These are phyloP conservation scores for Danio albolineatus DNA, from an alignment of 2,797 vertebrate genomes.

Conservation along the genomic window DNA sequence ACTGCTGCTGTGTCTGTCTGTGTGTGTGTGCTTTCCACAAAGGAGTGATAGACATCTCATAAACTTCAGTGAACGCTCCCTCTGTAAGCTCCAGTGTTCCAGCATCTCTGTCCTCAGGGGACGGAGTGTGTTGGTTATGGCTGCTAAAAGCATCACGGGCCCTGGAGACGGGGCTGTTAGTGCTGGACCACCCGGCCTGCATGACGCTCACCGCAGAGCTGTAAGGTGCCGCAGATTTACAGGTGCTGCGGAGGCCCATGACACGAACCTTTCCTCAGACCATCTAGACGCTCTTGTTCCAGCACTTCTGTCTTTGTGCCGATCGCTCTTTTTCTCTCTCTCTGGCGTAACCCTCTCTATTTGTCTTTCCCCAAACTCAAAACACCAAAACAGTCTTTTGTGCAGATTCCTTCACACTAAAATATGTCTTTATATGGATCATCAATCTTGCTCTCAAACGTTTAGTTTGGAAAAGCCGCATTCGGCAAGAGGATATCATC, in stretches of 20 bases:
- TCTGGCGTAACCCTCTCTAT: conserved; percentile 69
- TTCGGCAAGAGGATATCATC: conserved; percentile 57
- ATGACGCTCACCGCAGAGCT: neutral
- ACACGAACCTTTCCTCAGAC: conserved; percentile 41
- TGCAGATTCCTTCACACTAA: conserved; percentile 78
- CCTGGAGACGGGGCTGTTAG: neutral
- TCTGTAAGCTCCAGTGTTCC: conserved; percentile 42
- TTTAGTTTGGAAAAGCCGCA: conserved; percentile 75
- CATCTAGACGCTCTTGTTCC: conserved; percentile 30
- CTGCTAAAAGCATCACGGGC: conserved; percentile 54
- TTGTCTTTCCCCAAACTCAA: conserved; percentile 69
- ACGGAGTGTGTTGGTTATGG: conserved; percentile 31
- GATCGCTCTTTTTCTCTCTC: conserved; percentile 6
- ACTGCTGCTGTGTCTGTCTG: neutral
- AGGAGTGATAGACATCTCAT: conserved; percentile 48
- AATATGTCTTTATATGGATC: conserved; percentile 76
- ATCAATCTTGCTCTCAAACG: conserved; percentile 68
- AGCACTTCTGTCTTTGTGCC: neutral
- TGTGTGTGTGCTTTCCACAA: conserved; percentile 37
- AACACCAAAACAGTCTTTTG: conserved; percentile 69
- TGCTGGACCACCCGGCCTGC: conserved; percentile 37
- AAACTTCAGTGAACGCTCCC: conserved; percentile 41
- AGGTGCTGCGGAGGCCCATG: conserved; percentile 47
- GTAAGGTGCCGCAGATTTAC: conserved; percentile 45
- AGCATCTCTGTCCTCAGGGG: conserved; percentile 13